These are phyloP conservation scores for Petrolisthes cinctipes DNA, from an alignment of 2,888 invertebrate species.

Conservation along the genomic window DNA sequence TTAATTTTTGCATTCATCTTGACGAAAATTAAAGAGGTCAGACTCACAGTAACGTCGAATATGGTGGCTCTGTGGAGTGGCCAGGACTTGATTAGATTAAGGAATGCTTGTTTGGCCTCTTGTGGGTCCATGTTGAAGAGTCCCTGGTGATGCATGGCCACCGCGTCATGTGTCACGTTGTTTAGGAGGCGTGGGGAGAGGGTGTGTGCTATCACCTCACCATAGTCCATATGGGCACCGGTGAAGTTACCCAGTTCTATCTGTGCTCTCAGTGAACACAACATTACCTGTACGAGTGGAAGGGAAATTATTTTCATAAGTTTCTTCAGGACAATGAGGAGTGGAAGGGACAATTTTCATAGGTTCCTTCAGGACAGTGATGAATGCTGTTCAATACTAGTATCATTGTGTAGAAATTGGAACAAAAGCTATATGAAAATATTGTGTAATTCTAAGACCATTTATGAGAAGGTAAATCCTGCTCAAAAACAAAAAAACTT, in stretches of 20 bases:
- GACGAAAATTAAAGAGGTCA: too few species aligned
- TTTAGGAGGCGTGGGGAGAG: constrained; percentile 86
- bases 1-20: too few species aligned
- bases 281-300: constrained; percentile 80
- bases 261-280: constrained; percentile 93
- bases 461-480: not conserved
- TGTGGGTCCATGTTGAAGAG: constrained; percentile 86
- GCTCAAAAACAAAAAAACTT: not conserved
- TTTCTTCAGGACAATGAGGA: not conserved
- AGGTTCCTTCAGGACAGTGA: not conserved
- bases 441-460: not conserved
- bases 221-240: constrained; percentile 62
- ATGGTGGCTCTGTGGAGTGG: constrained; percentile 92
- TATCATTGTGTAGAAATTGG: not conserved
- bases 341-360: not conserved
- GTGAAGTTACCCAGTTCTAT: constrained; percentile 86
- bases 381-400: not conserved
- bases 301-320: not conserved
- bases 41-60: constrained; percentile 89
- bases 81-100: constrained; percentile 93
- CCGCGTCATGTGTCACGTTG: constrained; percentile 83
- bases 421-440: not conserved
- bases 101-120: constrained; percentile 91
- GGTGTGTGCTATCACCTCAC: constrained; percentile 80
- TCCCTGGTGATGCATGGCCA: constrained; percentile 91